Conservation (phyloP, 2,888 invertebrate genomes). For the Lottia gigantea region DNA sequence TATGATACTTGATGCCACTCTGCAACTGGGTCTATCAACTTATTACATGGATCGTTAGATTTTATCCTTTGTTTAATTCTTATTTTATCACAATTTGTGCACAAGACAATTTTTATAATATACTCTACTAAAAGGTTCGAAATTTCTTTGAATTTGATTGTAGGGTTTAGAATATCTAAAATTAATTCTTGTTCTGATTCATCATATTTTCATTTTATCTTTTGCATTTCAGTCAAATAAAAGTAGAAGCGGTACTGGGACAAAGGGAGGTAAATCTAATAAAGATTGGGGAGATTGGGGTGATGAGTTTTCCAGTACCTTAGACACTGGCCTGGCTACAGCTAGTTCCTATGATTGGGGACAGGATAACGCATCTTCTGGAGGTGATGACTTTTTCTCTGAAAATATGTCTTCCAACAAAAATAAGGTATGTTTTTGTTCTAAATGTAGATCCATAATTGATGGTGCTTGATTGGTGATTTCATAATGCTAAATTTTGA, state of each 20-base stretch:
- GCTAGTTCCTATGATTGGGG: conserved; percentile 63
- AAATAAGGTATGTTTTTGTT: neutral
- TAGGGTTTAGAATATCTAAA: too few relatives aligned
- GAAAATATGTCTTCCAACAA: conserved; percentile 27
- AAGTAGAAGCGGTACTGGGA: neutral
- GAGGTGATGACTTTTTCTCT: conserved; percentile 56
- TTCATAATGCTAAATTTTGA: too few relatives aligned
- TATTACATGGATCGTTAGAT: too few relatives aligned
- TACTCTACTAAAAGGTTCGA: too few relatives aligned
- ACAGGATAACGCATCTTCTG: conserved; percentile 11
- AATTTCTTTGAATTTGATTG: too few relatives aligned
- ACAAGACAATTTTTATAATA: too few relatives aligned
- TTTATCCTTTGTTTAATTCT: too few relatives aligned
- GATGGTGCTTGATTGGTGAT: too few relatives aligned
- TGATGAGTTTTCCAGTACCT: conserved; percentile 46
- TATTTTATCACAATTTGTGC: too few relatives aligned
- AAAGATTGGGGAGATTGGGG: conserved; percentile 17
- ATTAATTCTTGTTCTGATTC: conserved; percentile 3
- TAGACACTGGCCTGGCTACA: conserved; percentile 44
- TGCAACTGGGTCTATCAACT: too few relatives aligned
- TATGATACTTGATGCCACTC: too few relatives aligned
- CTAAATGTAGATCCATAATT: too few relatives aligned
- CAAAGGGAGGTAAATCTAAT: conserved; percentile 1
- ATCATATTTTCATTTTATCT: neutral
- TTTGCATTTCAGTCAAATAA: neutral